Percentiles rank a stretch among this genome's conserved stretches.
phyloP scores from a whole-genome alignment of 2,113 vertebrate species.

The Dolichotis patagonum region DNA sequence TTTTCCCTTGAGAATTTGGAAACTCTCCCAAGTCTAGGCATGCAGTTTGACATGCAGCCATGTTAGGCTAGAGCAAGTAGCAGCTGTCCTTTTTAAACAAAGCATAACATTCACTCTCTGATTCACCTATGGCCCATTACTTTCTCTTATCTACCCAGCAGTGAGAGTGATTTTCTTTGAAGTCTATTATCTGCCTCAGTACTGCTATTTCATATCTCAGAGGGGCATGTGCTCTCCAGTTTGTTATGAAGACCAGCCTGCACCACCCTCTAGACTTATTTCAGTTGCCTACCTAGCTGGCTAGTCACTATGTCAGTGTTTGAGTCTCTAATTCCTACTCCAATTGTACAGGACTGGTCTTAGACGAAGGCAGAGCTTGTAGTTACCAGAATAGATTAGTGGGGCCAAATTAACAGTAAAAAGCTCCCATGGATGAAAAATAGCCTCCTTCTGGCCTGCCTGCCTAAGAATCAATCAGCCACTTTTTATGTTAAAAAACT shows the following conservation, averaged over 20 bases:
- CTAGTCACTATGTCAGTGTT: not conserved
- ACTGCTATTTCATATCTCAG: not conserved
- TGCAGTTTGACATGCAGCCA: not conserved
- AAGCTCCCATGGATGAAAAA: not conserved
- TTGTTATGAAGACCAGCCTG: not conserved
- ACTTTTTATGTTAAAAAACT: constrained; percentile 1
- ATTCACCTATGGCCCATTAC: not conserved
- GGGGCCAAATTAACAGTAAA: not conserved
- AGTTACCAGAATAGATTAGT: not conserved
- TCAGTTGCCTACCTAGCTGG: not conserved
- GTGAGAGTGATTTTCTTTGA: not conserved
- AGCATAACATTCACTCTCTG: not conserved
- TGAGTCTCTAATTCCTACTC: not conserved
- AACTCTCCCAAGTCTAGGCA: not conserved
- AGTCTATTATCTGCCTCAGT: not conserved
- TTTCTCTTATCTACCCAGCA: not conserved
- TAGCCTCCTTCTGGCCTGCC: not conserved
- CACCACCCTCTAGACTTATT: not conserved
- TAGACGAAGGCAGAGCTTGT: not conserved
- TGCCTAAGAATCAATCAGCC: not conserved
- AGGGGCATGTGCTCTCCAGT: not conserved
- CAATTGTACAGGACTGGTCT: not conserved
- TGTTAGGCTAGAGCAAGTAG: not conserved
- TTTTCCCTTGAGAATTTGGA: constrained; percentile 47
- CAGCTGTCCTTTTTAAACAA: not conserved